Evolutionary conservation across 2,888 invertebrate species (phyloP), one percentile per base, ranked within the genome.

Genomic region (Melanargia galathea): DNA sequence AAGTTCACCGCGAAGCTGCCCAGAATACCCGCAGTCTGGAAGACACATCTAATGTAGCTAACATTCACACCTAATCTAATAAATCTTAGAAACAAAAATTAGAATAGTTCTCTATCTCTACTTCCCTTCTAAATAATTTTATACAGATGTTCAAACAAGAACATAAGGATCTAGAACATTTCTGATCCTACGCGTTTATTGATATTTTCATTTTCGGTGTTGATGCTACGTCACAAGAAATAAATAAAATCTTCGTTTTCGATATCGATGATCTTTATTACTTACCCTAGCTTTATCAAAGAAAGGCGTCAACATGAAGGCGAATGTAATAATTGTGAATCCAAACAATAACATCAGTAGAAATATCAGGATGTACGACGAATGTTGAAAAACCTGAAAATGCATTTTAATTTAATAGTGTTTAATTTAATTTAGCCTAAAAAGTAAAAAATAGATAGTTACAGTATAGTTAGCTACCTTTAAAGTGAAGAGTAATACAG

Each of bases 231-330:
- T 7, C 26, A 30, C 0, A 8, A n/a, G 7, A 24, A 11, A 7
- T 11, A 2, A 22, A 5, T n/a, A 5, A n/a, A n/a, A 48, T 22
- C 24, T 48, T 22, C 2, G 22, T 7, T 5, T n/a, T 13, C n/a
- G 16, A 40, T 13, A 11, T 7, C 26, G 24, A n/a, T 20, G 3
- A 46, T n/a, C 13, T 55, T 24, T 24, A 0, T 18, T 7, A 58
- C 93, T 93, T 84, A 96, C 96, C 83, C 95, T 93, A 49, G 96
- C 95, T 78, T 95, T 96, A 75, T 96, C 96, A 82, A 97, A 97
- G 87, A 97, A 97, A 0, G 97, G 96, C 0, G 96, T 96, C 66
- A 97, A 91, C 94, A 96, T 94, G 77, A 97, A 97, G 49, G 95
- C 95, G 70, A 96, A 94, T 81, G 96, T 95, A 71, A 97, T 96